Base-by-base conservation (phyloP, 2,888 invertebrate genomes). In the Epistrophe eligans region DNA sequence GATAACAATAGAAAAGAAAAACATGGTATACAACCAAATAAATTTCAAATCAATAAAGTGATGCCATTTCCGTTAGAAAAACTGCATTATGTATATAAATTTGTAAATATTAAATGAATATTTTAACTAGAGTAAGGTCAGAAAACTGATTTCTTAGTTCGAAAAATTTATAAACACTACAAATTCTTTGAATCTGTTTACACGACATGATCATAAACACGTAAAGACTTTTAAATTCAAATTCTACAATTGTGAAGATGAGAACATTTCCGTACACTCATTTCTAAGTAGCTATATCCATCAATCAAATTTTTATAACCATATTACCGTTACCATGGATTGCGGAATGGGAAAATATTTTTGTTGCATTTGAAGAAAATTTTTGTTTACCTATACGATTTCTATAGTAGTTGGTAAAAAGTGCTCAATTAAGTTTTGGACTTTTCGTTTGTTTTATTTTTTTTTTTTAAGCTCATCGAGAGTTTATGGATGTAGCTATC, bases 291-390 rank as follows among this genome's bases (percentile, higher is more conserved):
- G 32, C 58, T 17, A 17, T 32, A 32, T 48, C 32, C 38, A 64
- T 64, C 64, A 64, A 64, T 64, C 64, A 64, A 45, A 45, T 3
- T 32, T 45, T 11, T 5, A 17, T 17, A n/a, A n/a, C 45, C 32
- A 45, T 17, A 64, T n/a, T 45, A 45, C 28, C n/a, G 10, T 35
- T 17, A 58, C 11, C n/a, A 32, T 57, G 58, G 19, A 38, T 19
- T 58, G 35, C 19, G 1, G 4, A 40, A 40, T 19, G 4, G 13
- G 15, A n/a, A 38, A 60, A 28, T 62, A 62, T 62, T 62, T 1
- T 62, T 45, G 62, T 62, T 58, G 58, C 43, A 24, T 62, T 62
- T 62, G 24, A 40, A 28, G 60, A 19, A 60, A 62, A 62, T 43
- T 62, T 62, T 4, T 43, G 40, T 62, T 62, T 60, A 38, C n/a